These are phyloP conservation scores for Ophonus ardosiacus DNA, from an alignment of 2,888 invertebrate species.

Conservation along the genomic window DNA sequence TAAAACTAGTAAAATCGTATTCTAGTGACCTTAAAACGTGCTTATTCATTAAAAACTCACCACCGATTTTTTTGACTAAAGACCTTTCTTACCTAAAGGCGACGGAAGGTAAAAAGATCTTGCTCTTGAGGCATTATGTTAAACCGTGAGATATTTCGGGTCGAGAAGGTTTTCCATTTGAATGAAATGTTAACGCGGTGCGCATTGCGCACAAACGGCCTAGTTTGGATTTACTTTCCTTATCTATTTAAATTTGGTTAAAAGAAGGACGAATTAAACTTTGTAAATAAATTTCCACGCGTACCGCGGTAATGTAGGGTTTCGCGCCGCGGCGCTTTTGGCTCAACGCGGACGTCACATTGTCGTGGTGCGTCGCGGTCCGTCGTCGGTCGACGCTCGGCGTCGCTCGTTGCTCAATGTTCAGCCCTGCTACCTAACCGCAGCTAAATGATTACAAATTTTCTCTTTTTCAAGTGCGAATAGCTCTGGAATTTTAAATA, in stretches of 20 bases:
- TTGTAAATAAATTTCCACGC: conserved; percentile 55
- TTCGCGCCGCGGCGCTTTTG: conserved; percentile 13
- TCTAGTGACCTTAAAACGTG: no score
- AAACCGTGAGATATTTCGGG: not conserved
- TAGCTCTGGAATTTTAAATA: conserved; percentile 29
- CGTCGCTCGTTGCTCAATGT: conserved; percentile 15
- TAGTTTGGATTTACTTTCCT: conserved; percentile 52
- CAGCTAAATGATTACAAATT: conserved; percentile 46
- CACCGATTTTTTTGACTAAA: no score
- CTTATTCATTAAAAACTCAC: no score
- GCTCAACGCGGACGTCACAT: conserved; percentile 23
- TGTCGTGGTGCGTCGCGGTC: conserved; percentile 15
- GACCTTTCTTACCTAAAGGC: no score
- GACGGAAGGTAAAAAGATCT: conserved; percentile 35
- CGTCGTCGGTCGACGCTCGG: no score
- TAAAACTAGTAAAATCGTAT: no score
- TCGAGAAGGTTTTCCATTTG: conserved; percentile 18
- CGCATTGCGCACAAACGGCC: conserved; percentile 37
- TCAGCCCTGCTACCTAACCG: conserved; percentile 33
- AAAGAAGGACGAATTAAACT: conserved; percentile 59
- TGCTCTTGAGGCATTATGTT: conserved; percentile 30
- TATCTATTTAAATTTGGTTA: conserved; percentile 57
- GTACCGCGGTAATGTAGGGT: conserved; percentile 34
- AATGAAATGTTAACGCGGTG: conserved; percentile 26
- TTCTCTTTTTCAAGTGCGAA: conserved; percentile 41